Percentiles rank a stretch among this genome's conserved stretches.
Conservation (phyloP, 2,888 invertebrate species). For the Synanthedon vespiformis region DNA sequence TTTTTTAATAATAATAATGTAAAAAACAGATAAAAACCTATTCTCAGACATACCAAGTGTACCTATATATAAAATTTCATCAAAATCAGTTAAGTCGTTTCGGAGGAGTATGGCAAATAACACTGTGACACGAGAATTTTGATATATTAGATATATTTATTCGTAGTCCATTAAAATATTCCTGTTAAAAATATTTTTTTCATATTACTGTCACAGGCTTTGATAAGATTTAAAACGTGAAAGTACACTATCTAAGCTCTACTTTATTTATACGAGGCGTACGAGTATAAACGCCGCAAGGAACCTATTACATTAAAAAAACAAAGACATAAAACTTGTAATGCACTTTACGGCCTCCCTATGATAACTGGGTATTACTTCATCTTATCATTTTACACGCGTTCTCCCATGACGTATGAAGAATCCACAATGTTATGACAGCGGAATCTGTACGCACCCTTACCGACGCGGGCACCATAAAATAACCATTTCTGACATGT, state of each 20-base stretch:
- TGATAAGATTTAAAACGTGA: no score
- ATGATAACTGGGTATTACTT: slow-evolving; percentile 22
- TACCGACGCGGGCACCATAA: slow-evolving; percentile 41
- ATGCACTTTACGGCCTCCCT: slow-evolving; percentile 26
- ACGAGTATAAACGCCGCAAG: slow-evolving; percentile 13
- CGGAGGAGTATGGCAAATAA: no score
- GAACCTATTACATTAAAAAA: slow-evolving; percentile 1
- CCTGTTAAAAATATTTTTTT: no score
- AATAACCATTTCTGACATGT: slow-evolving; percentile 64
- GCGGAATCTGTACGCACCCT: slow-evolving; percentile 43
- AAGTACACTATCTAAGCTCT: slow-evolving; percentile 4
- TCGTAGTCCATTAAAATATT: no score
- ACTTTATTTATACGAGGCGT: slow-evolving; percentile 22
- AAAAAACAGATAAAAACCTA: no score
- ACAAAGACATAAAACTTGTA: slow-evolving; percentile 18
- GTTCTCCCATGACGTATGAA: slow-evolving; percentile 37
- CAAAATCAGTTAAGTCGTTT: no score
- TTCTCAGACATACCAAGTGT: no score
- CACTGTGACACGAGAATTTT: no score
- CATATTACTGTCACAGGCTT: no score
- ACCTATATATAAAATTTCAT: no score
- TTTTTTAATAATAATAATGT: no score
- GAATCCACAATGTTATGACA: slow-evolving; percentile 67
- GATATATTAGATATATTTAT: no score
- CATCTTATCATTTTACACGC: slow-evolving; percentile 41